phyloP scores from a whole-genome alignment of 92 coral and sea anemone genomes.

The Palythoa heliodiscus region DNA sequence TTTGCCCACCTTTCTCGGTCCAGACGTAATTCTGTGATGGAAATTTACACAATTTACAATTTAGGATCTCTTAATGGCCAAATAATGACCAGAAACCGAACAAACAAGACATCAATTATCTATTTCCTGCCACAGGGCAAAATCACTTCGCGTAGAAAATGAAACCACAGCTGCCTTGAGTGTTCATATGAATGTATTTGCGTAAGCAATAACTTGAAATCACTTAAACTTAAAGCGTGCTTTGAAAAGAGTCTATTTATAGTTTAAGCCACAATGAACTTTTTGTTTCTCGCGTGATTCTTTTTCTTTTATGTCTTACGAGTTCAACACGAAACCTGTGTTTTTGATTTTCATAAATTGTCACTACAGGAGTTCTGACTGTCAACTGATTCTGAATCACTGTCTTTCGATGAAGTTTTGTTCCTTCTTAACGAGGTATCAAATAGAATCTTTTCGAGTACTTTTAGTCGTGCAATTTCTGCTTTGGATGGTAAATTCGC shows the following conservation, averaged over 20 bases:
- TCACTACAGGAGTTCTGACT: not conserved
- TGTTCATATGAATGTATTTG: conserved; percentile 5
- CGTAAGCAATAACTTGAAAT: conserved; percentile 22
- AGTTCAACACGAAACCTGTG: conserved; percentile 20
- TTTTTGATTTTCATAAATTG: not conserved
- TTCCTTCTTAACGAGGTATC: conserved; percentile 1
- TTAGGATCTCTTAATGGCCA: conserved; percentile 2
- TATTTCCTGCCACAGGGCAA: conserved; percentile 18
- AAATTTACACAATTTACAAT: not conserved
- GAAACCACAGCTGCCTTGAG: not conserved
- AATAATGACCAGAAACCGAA: not conserved
- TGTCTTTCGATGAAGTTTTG: conserved; percentile 14
- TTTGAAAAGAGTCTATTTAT: not conserved
- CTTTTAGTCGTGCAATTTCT: conserved; percentile 35
- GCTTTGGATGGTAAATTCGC: conserved; percentile 25
- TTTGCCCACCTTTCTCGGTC: not conserved
- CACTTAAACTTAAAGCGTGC: not conserved
- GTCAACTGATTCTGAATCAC: not conserved
- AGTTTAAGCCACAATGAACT: not conserved
- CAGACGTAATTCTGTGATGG: not conserved
- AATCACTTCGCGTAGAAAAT: not conserved
- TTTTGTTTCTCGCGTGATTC: not conserved
- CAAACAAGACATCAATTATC: not conserved
- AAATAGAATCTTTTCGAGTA: conserved; percentile 22
- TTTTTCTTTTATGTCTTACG: not conserved